Conservation (phyloP, 2,797 vertebrate species). For the Ciconia nigra region DNA sequence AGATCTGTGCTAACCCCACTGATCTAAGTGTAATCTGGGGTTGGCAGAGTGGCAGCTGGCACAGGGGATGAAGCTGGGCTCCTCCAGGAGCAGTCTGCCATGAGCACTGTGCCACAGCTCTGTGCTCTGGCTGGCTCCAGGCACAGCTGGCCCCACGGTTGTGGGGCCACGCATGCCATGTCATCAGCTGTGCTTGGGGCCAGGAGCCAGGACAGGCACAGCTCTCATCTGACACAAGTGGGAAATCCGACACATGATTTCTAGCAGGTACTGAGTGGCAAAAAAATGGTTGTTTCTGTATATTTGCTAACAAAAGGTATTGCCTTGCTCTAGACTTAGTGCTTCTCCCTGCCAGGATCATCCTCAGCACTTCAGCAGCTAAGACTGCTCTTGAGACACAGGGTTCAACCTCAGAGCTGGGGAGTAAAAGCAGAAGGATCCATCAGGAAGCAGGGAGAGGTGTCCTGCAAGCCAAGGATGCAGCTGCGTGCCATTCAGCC, state of each 20-base stretch:
- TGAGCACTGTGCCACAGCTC: rapidly evolving
- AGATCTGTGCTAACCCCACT: background rate
- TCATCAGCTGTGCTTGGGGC: background rate
- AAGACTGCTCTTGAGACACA: background rate
- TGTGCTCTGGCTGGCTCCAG: background rate
- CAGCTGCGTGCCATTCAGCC: background rate
- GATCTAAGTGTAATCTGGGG: background rate
- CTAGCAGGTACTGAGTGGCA: background rate
- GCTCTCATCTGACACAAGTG: background rate
- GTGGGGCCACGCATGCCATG: too few relatives aligned
- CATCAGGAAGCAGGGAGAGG: background rate
- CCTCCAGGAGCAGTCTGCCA: background rate
- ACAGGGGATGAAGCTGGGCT: background rate
- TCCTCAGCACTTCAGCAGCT: background rate
- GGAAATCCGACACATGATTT: background rate
- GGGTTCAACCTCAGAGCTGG: background rate
- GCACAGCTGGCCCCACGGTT: background rate
- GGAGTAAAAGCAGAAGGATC: background rate
- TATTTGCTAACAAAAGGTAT: background rate
- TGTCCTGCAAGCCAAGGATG: background rate
- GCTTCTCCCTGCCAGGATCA: background rate
- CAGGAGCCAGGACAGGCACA: background rate
- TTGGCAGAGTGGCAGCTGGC: background rate
- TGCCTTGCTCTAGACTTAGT: background rate
- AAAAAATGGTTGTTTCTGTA: background rate